Percentiles rank a stretch among this genome's conserved stretches.
These are phyloP conservation scores for Xiphophorus birchmanni DNA, from an alignment of 2,797 vertebrate genomes.

Conservation along the genomic window DNA sequence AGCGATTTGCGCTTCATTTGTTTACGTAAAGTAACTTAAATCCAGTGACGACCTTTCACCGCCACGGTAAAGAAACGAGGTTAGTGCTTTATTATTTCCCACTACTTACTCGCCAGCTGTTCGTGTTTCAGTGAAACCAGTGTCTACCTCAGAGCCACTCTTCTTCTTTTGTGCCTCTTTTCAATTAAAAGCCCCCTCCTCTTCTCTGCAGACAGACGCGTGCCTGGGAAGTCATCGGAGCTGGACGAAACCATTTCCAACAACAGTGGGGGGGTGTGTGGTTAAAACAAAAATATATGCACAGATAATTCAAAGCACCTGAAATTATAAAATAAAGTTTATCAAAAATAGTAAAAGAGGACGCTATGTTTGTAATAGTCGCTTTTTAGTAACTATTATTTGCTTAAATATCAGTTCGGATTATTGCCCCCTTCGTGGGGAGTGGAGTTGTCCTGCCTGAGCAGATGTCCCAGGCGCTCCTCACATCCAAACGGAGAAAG, in stretches of 20 bases:
- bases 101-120: conserved; percentile 70
- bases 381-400: background rate
- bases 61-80: conserved; percentile 1
- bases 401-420: fast-evolving
- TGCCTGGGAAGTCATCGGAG: conserved; percentile 56
- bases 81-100: conserved; percentile 21
- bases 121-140: conserved; percentile 36
- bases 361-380: fast-evolving
- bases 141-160: conserved; percentile 29
- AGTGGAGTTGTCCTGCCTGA: conserved; percentile 62
- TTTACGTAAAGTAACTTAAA: background rate
- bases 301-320: no score
- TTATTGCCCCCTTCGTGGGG: background rate
- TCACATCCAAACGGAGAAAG: conserved; percentile 58
- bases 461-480: conserved; percentile 67
- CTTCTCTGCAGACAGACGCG: conserved; percentile 55
- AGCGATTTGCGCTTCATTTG: background rate
- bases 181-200: conserved; percentile 48
- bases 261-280: background rate
- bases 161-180: conserved; percentile 55
- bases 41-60: background rate
- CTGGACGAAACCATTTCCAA: conserved; percentile 48
- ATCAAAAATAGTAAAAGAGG: background rate
- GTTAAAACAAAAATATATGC: background rate
- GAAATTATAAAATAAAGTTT: background rate